A percentile compares a stretch with the other conserved stretches of the same genome.
Conservation (phyloP, 2,113 vertebrate genomes). For the Zeus faber region DNA sequence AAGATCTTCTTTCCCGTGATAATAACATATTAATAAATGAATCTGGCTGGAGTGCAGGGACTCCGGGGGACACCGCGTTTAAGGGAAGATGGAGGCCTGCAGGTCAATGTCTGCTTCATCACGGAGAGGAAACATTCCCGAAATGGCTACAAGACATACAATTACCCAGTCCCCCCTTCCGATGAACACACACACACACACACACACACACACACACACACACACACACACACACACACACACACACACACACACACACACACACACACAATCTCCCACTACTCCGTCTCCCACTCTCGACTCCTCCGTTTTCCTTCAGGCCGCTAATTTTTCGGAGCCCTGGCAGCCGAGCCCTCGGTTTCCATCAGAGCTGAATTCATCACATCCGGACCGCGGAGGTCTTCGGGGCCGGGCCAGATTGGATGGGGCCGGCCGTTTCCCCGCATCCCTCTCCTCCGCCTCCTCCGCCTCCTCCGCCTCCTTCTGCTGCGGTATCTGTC, state of each 20-base stretch:
- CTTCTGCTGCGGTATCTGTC: constrained; percentile 46
- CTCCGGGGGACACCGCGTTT: too few relatives aligned
- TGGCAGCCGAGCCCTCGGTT: constrained; percentile 53
- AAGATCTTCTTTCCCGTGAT: too few relatives aligned
- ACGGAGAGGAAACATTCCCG: too few relatives aligned
- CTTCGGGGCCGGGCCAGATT: constrained; percentile 48
- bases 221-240: constrained; percentile 1
- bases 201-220: constrained; percentile 1
- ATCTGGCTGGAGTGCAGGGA: too few relatives aligned
- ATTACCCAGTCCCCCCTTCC: too few relatives aligned
- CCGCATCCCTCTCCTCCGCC: constrained; percentile 40
- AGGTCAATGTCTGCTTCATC: too few relatives aligned
- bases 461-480: too few relatives aligned
- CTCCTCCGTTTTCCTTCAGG: constrained; percentile 21
- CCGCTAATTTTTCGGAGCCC: constrained; percentile 27
- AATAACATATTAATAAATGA: too few relatives aligned
- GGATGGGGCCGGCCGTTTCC: constrained; percentile 19
- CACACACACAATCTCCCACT: neutral
- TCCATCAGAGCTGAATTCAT: constrained; percentile 61
- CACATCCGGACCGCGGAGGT: constrained; percentile 31
- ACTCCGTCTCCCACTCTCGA: too few relatives aligned
- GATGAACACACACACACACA: too few relatives aligned
- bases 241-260: constrained; percentile 2
- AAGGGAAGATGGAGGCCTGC: too few relatives aligned
- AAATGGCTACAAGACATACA: too few relatives aligned